Conservation (phyloP, 2,113 vertebrate species). For the Callorhinus ursinus region DNA sequence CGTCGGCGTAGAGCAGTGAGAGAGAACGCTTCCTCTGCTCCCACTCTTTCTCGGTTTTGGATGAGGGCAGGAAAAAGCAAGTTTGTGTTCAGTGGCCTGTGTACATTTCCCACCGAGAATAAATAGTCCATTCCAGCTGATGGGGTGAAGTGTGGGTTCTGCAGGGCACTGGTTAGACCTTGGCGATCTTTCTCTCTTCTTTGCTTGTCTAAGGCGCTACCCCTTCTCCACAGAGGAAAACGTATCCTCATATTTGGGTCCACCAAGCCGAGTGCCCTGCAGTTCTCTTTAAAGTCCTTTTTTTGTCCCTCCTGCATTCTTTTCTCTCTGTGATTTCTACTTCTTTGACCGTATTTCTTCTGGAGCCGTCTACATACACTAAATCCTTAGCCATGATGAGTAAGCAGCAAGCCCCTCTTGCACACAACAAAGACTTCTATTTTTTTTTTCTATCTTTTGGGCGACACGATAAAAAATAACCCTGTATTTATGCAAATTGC, state of each 20-base stretch:
- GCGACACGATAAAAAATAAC: conserved; percentile 86
- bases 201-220: accelerated
- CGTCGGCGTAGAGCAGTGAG: neutral
- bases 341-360: conserved; percentile 73
- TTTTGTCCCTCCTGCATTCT: conserved; percentile 19
- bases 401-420: conserved; percentile 78
- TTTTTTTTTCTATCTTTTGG: conserved; percentile 84
- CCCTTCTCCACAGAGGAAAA: neutral
- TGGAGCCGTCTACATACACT: conserved; percentile 41
- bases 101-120: neutral
- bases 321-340: conserved; percentile 6
- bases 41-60: neutral
- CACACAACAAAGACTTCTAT: conserved; percentile 80
- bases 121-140: neutral
- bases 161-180: neutral
- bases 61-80: neutral
- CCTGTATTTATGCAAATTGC: conserved; percentile 90
- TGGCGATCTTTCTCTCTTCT: neutral
- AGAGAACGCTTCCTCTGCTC: neutral
- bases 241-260: neutral
- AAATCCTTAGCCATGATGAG: conserved; percentile 80
- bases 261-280: neutral
- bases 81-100: neutral
- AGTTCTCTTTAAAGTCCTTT: neutral
- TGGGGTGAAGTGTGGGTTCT: no score